phyloP scores from a whole-genome alignment of 1,140 invertebrate genomes.

The Drosophila ogumai region DNA sequence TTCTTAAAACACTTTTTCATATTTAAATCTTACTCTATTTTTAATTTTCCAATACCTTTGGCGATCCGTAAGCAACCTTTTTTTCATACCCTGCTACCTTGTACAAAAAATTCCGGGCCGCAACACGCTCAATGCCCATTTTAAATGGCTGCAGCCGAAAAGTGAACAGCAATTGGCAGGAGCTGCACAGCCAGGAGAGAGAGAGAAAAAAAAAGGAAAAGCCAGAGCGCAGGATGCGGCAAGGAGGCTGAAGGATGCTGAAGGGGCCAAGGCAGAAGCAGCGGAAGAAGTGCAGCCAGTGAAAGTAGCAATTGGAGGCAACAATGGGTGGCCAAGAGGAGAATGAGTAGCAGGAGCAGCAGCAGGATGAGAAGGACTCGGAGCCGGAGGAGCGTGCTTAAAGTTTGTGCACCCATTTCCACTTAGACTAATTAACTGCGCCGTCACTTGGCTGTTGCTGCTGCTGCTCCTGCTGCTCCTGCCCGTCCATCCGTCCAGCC shows the following conservation, averaged over 20 bases:
- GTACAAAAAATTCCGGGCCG: constrained; percentile 8
- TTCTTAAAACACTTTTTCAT: no score
- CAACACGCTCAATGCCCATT: constrained; percentile 63
- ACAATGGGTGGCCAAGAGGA: constrained; percentile 38
- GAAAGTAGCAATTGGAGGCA: constrained; percentile 61
- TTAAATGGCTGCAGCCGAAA: constrained; percentile 53
- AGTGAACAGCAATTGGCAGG: constrained; percentile 54
- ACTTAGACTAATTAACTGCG: constrained; percentile 82
- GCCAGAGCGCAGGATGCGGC: background rate
- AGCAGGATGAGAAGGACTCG: background rate
- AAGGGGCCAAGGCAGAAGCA: constrained; percentile 2
- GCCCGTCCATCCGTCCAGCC: background rate
- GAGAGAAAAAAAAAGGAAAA: constrained; percentile 7
- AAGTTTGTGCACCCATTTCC: constrained; percentile 79
- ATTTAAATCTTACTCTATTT: no score
- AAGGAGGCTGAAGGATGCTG: background rate
- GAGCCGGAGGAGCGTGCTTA: constrained; percentile 45
- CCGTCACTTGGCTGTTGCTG: constrained; percentile 70
- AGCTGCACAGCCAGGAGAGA: constrained; percentile 2
- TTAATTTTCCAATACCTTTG: background rate
- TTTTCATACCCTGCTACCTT: background rate
- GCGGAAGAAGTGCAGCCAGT: constrained; percentile 36
- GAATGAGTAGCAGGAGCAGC: background rate
- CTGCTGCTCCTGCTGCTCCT: constrained; percentile 32
- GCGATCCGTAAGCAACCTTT: background rate